Base-by-base conservation (phyloP, 2,113 vertebrate genomes). In the Gasterosteus aculeatus region DNA sequence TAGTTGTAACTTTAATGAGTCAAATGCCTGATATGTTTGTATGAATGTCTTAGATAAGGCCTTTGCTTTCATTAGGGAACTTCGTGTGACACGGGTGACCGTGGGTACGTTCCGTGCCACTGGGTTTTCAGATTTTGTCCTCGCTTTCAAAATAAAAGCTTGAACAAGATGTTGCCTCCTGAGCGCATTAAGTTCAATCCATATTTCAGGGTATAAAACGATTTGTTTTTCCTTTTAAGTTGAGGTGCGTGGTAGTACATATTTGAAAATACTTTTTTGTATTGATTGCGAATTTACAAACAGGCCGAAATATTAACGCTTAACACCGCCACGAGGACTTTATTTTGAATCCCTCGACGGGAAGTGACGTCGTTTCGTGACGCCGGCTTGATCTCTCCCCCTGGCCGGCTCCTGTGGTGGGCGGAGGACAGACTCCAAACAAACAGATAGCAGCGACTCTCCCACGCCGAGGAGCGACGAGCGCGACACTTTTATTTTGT, bases 81-180 rank as follows among this genome's bases (percentile, higher is more conserved):
- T 2, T 4, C 1, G 8, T 29, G 10, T 47, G 61, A 44, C 19
- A 18, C 2, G 8, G 18, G 38, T 9, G 39, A 7, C 58, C 11
- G 66, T 22, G 35, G 0, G 19, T 4, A 29, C 8, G 15, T 49
- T 10, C 26, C 0, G 26, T 38, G 19, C 14, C 26, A 10, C 26
- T 10, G 39, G 11, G 9, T 44, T 35, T 38, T 4, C 49, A 22
- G n/a, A 22, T 18, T n/a, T 60, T 10, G 9, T 26, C 1, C 0
- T 47, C 9, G 4, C 65, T 47, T 75, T 75, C 78, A 75, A 75
- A 75, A 57, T 75, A 80, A 80, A 64, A 64, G 67, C 74, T 12
- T 12, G 3, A 35, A n/a, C 8, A 53, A 1, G n/a, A 42, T 4
- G 5, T 10, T 5, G 9, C 1, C 8, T 5, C 38, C 19, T 19